Evolutionary conservation across 2,888 invertebrate genomes (phyloP).

Genomic region (Macaria liturata): DNA sequence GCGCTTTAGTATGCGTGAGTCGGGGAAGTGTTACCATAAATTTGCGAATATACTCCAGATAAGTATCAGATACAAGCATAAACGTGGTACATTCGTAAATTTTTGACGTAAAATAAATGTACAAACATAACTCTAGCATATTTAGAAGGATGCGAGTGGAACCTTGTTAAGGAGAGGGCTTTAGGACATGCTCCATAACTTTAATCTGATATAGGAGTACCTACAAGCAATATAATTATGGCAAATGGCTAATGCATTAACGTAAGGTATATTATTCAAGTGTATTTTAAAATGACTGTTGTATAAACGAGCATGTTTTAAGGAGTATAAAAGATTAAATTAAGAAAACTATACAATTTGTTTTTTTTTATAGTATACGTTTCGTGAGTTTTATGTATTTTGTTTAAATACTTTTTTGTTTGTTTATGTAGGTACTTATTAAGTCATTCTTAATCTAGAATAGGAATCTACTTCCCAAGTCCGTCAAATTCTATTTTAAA

Average conservation of each 20-base stretch:
- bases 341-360: too few species aligned
- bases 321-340: too few species aligned
- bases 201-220: neutral
- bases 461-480: too few species aligned
- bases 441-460: too few species aligned
- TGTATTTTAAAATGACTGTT: too few species aligned
- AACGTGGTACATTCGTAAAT: conserved; percentile 39
- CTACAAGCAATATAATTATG: conserved; percentile 9
- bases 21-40: conserved; percentile 52
- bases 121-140: neutral
- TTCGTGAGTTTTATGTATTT: too few species aligned
- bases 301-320: too few species aligned
- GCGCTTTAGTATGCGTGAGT: conserved; percentile 44
- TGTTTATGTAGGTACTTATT: too few species aligned
- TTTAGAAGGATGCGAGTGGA: neutral
- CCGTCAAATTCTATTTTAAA: too few species aligned
- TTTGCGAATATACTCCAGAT: conserved; percentile 47
- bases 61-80: conserved; percentile 37
- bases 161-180: conserved; percentile 1
- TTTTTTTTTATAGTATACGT: too few species aligned
- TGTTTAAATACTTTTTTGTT: too few species aligned
- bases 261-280: too few species aligned
- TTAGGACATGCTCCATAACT: conserved; percentile 8
- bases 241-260: neutral
- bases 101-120: conserved; percentile 35